Evolutionary conservation across 2,113 vertebrate genomes (phyloP).

Genomic region (Helogale parvula): DNA sequence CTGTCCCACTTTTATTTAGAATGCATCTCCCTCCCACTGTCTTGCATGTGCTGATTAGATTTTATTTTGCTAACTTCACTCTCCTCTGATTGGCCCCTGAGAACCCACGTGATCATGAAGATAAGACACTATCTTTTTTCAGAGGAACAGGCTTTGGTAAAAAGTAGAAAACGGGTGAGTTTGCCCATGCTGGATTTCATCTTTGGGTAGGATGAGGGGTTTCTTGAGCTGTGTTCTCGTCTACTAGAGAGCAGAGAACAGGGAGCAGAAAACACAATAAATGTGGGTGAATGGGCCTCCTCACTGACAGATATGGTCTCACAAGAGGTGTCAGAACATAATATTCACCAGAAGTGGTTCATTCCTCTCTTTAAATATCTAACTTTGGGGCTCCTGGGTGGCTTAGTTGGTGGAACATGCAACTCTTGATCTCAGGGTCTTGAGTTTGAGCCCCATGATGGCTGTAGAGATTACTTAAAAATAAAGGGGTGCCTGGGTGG

Average conservation of each 20-base stretch:
- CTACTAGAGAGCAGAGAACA: not conserved
- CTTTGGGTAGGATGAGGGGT: not conserved
- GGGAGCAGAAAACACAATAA: not conserved
- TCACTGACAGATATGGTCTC: not conserved
- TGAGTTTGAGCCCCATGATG: not conserved
- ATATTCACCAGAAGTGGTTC: not conserved
- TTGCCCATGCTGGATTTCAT: not conserved
- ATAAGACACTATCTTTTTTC: not conserved
- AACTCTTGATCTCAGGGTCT: not conserved
- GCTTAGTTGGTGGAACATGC: not conserved
- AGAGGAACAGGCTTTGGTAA: not conserved
- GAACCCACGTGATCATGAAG: not conserved
- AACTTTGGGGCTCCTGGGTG: not conserved
- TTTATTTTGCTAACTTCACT: constrained; percentile 75
- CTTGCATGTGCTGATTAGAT: constrained; percentile 79
- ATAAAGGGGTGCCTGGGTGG: not conserved
- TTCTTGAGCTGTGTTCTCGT: not conserved
- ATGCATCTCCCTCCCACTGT: constrained; percentile 54
- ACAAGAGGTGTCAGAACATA: not conserved
- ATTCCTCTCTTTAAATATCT: not conserved
- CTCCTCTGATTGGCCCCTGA: constrained; percentile 49
- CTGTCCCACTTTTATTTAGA: constrained; percentile 68
- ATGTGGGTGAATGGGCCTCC: not conserved
- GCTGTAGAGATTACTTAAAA: not conserved
- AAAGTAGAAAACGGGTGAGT: not conserved